Evolutionary conservation across 2,888 invertebrate species (phyloP), one percentile per base, ranked within the genome.

Genomic region (Eueremaeus valkanovi): DNA sequence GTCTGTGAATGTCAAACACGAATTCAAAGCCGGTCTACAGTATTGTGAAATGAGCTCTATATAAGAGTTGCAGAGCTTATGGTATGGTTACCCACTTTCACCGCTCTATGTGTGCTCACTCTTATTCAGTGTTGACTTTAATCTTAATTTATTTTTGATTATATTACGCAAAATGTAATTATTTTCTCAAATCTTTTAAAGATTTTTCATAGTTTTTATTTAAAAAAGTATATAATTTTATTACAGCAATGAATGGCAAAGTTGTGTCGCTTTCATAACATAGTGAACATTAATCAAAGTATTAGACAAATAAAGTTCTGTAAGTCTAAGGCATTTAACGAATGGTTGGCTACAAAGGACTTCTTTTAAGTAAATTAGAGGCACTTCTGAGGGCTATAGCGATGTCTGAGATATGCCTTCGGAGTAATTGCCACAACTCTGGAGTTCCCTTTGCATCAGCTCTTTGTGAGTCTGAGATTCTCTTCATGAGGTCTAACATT

Each of bases 351-450:
- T 73, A 75, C 18, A 75, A 55, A 24, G 73, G 61, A 33, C 55
- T 66, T 3, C 24, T 33, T 33, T 36, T 66, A 16, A 73, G 24
- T 33, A 76, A 40, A 36, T 72, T 55, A 33, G 68, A 51, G 18
- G 76, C 76, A 45, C 61, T 70, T 27, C 40, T 70, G n/a, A 76
- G 31, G 16, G 73, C 66, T 2, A 76, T 33, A n/a, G 66, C 45
- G 16, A 76, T n/a, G 51, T 76, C 76, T n/a, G 72, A 75, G 49
- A 75, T 72, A 63, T 76, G 76, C 18, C 72, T 72, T 31, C 55
- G 66, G 6, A 76, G 33, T 73, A 45, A 29, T 61, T 70, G 51
- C 70, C 70, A 75, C 5, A 40, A 58, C 61, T 66, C 8, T 21
- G 24, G 21, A 1, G 21, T 66, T 61, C 31, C 51, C 11, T 29